Evolutionary conservation across 2,113 vertebrate species (phyloP), one percentile per base, ranked within the genome.

Genomic region (Actenoides lindsayi): DNA sequence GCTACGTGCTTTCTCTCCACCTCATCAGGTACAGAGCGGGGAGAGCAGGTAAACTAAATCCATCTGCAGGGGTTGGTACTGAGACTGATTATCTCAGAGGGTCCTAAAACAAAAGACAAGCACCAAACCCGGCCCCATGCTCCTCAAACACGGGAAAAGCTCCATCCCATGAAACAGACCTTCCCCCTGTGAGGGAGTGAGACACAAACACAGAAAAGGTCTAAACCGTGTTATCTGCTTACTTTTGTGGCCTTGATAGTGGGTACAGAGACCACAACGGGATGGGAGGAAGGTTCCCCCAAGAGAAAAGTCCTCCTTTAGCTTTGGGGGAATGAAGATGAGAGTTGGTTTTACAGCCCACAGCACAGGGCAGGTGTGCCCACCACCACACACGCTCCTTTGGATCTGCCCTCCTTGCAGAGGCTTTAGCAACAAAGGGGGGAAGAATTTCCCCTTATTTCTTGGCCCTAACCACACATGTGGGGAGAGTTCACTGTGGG

Each of bases 131-230:
- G 18, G 33, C 20, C 19, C 33, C 33, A 13, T 7, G 13, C 21
- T 33, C 57, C 68, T 35, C 85, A 18, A 35, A 16, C 7, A 6
- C 0, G 4, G 71, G 11, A 57, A 13, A 20, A 87, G 28, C 5
- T 46, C 41, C 5, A 2, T 3, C 33, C 27, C 70, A 5, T 1
- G 3, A 12, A 42, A 65, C 1, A 3, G 23, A 6, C 56, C 28
- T 24, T 27, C 20, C 13, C 1, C 2, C 30, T 7, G 0, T 0
- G 1, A 87, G 39, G 0, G 0, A 87, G 39, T 0, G 0, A 25
- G 25, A 23, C 6, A 2, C 0, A 0, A 39, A 19, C 15, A 27
- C 35, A n/a, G 9, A n/a, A 33, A 31, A 37, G 1, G 20, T 12
- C 46, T 57, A 37, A 19, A 50, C 4, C 2, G 0, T 1, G 4